These are phyloP conservation scores for Valencia hispanica DNA, from an alignment of 2,797 vertebrate species.

Conservation along the genomic window DNA sequence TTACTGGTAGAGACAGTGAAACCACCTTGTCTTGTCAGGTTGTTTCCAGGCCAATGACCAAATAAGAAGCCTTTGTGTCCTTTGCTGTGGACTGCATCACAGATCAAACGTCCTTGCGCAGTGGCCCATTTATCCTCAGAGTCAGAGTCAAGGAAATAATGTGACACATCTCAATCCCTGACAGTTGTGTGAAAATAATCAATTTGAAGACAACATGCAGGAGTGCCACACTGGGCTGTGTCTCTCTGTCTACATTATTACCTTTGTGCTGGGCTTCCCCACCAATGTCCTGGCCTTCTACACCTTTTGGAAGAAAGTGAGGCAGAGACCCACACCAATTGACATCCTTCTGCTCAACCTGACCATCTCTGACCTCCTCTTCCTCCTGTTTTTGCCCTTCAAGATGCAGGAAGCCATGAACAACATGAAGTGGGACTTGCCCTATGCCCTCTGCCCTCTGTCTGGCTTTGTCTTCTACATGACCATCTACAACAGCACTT, in stretches of 20 bases:
- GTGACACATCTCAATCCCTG: slow-evolving; percentile 43
- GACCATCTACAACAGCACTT: slow-evolving; percentile 87
- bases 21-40: slow-evolving; percentile 49
- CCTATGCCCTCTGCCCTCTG: slow-evolving; percentile 81
- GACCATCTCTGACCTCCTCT: slow-evolving; percentile 86
- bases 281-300: slow-evolving; percentile 78
- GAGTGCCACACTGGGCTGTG: slow-evolving; percentile 70
- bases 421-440: slow-evolving; percentile 76
- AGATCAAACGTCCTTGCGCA: slow-evolving; percentile 42
- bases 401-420: slow-evolving; percentile 83
- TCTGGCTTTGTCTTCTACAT: slow-evolving; percentile 85
- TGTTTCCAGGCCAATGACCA: slow-evolving; percentile 67
- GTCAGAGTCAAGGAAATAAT: slow-evolving; percentile 39
- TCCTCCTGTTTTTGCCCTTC: slow-evolving; percentile 85
- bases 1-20: slow-evolving; percentile 64
- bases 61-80: slow-evolving; percentile 47
- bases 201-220: slow-evolving; percentile 61
- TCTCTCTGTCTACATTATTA: slow-evolving; percentile 81
- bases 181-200: slow-evolving; percentile 18
- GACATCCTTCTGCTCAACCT: slow-evolving; percentile 87
- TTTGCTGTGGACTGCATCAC: slow-evolving; percentile 30
- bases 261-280: slow-evolving; percentile 78
- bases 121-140: slow-evolving; percentile 13
- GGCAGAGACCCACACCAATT: slow-evolving; percentile 79
- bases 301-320: slow-evolving; percentile 80